Base-by-base conservation (phyloP, 2,888 invertebrate genomes). In the Teleogryllus oceanicus region DNA sequence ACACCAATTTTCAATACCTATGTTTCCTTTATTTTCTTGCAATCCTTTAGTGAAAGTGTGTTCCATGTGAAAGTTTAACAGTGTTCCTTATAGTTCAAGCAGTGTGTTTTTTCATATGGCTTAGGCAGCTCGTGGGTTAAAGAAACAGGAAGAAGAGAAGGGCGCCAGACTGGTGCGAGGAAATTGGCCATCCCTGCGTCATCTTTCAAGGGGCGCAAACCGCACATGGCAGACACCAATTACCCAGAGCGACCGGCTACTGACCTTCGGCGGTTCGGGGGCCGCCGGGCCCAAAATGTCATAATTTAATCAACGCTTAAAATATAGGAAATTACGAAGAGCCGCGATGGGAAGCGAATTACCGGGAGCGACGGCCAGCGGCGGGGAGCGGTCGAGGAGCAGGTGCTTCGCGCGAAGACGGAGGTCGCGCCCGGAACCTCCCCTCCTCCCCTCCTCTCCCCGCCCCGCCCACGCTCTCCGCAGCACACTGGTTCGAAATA, bases 251-350 rank as follows among this genome's bases (percentile, higher is more conserved):
- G 62, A 37, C 37, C 62, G 62, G n/a, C 62, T 62, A 62, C 62
- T 62, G 62, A 62, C 62, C 62, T 62, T n/a, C 62, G n/a, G 8
- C 62, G 37, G 37, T 37, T 37, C 37, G 62, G n/a, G 62, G 16
- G 62, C 62, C 13, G 62, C 13, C 62, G 13, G n/a, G 62, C 62
- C 62, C 62, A n/a, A 62, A 62, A 62, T n/a, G 62, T 62, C 62
- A 62, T 62, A 62, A 62, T 62, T 62, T 62, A 62, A 62, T 62
- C 62, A 62, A 62, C 62, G 62, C 62, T n/a, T 62, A 62, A 62
- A 62, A 62, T 62, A 62, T 62, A 62, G 62, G 62, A 62, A n/a
- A n/a, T n/a, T n/a, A 62, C 62, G 62, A 62, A 62, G 62, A 13
- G 62, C 62, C 62, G n/a, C 62, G 62, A 62, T 62, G 62, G n/a